Evolutionary conservation across 2,113 vertebrate species (phyloP).

Genomic region (Thunnus thynnus): DNA sequence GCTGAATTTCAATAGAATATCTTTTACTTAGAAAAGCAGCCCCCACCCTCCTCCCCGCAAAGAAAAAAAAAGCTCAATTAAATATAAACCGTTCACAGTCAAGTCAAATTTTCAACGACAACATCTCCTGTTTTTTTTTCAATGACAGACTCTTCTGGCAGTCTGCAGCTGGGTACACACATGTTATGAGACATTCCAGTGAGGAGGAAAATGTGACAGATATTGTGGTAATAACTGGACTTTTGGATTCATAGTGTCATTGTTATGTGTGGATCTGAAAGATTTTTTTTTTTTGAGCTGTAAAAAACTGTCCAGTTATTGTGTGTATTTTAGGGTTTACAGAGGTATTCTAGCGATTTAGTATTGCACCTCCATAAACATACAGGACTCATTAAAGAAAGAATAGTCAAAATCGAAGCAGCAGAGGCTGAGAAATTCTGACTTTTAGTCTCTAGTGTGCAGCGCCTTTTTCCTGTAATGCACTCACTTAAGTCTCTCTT

Average conservation of each 20-base stretch:
- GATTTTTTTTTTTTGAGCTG: too few relatives aligned
- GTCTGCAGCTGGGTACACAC: too few relatives aligned
- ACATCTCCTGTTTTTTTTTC: not conserved
- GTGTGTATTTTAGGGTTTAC: not conserved
- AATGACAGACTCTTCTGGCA: too few relatives aligned
- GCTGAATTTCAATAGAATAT: too few relatives aligned
- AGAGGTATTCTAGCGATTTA: not conserved
- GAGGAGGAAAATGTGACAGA: not conserved
- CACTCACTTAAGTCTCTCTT: not conserved
- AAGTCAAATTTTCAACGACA: not conserved
- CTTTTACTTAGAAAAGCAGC: too few relatives aligned
- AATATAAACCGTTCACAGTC: too few relatives aligned
- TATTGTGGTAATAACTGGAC: slow-evolving; percentile 9
- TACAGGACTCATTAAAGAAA: not conserved
- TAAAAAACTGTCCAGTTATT: too few relatives aligned
- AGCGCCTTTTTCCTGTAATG: not conserved
- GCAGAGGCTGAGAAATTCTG: not conserved
- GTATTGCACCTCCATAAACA: not conserved
- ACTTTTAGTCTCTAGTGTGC: not conserved
- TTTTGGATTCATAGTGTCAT: not conserved
- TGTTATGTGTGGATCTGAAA: not conserved
- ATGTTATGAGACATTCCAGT: not conserved
- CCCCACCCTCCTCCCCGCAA: too few relatives aligned
- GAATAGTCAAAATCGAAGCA: not conserved
- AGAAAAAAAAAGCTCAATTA: not conserved